Conservation (phyloP, 2,888 invertebrate genomes). For the Drosophila nr. medialis region DNA sequence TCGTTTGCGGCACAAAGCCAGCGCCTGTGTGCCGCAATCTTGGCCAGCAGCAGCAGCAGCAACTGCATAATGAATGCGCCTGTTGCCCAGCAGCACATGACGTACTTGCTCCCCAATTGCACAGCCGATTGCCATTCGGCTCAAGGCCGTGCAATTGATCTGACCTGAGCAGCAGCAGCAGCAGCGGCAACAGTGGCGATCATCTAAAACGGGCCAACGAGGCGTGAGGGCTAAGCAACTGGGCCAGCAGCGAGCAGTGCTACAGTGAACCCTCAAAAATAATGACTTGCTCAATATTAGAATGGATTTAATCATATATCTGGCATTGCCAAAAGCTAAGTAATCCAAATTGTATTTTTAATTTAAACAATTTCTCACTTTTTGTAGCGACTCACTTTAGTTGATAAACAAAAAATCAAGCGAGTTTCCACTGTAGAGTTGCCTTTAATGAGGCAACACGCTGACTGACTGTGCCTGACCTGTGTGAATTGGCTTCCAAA, state of each 20-base stretch:
- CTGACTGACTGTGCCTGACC: constrained; percentile 25
- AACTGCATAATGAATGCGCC: constrained; percentile 24
- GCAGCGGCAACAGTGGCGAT: constrained; percentile 6
- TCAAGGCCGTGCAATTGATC: constrained; percentile 52
- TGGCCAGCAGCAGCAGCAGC: constrained; percentile 21
- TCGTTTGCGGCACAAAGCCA: constrained; percentile 45
- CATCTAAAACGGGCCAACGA: constrained; percentile 34
- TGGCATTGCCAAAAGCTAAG: neutral
- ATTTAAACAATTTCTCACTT: neutral
- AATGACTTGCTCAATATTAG: neutral
- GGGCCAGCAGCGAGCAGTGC: neutral
- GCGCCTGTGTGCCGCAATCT: constrained; percentile 40
- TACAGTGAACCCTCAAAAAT: neutral
- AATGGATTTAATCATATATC: neutral
- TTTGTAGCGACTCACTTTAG: neutral
- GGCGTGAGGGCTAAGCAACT: constrained; percentile 41
- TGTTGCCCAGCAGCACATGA: constrained; percentile 28
- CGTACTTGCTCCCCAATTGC: constrained; percentile 50
- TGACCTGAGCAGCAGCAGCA: neutral
- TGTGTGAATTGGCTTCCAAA: constrained; percentile 31
- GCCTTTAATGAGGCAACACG: constrained; percentile 3
- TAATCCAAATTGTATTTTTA: too few relatives aligned
- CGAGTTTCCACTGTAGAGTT: constrained; percentile 5
- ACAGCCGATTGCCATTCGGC: constrained; percentile 41
- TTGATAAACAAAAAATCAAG: neutral